Conservation (phyloP, 2,888 invertebrate species). For the Microctonus aethiopoides region DNA sequence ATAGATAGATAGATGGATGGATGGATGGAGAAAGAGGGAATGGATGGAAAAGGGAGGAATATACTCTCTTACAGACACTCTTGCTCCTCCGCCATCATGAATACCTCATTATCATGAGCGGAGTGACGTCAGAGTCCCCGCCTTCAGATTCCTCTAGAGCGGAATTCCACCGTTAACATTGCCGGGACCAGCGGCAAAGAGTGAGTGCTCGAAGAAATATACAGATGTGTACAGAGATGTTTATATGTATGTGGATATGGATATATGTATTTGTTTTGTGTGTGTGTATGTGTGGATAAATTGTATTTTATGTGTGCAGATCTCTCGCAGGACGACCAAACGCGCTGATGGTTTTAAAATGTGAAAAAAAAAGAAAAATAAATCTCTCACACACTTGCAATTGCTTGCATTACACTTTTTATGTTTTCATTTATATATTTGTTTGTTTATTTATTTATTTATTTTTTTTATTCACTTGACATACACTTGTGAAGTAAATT, state of each 20-base stretch:
- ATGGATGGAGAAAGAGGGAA: slow-evolving; percentile 20
- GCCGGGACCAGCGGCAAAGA: slow-evolving; percentile 42
- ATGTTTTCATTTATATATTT: not conserved
- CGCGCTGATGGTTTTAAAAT: too few relatives aligned
- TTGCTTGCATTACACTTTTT: slow-evolving; percentile 8
- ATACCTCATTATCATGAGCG: slow-evolving; percentile 83
- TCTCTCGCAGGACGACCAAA: not conserved
- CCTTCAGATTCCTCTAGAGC: slow-evolving; percentile 69
- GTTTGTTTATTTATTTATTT: too few relatives aligned
- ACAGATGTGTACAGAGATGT: not conserved
- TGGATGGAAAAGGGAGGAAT: slow-evolving; percentile 54
- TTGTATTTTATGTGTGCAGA: too few relatives aligned
- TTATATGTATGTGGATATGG: not conserved
- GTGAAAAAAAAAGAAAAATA: too few relatives aligned
- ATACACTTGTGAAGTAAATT: too few relatives aligned
- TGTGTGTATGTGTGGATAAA: not conserved
- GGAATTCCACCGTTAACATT: slow-evolving; percentile 70
- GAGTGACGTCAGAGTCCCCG: slow-evolving; percentile 80
- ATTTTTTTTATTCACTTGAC: too few relatives aligned
- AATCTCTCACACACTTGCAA: not conserved
- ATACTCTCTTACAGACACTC: slow-evolving; percentile 45
- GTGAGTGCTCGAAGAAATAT: slow-evolving; percentile 17
- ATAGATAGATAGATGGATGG: slow-evolving; percentile 10
- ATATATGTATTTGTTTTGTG: not conserved
- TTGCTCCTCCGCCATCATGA: slow-evolving; percentile 85